These are phyloP conservation scores for Microtus oregoni DNA, from an alignment of 2,113 vertebrate genomes.

Conservation along the genomic window DNA sequence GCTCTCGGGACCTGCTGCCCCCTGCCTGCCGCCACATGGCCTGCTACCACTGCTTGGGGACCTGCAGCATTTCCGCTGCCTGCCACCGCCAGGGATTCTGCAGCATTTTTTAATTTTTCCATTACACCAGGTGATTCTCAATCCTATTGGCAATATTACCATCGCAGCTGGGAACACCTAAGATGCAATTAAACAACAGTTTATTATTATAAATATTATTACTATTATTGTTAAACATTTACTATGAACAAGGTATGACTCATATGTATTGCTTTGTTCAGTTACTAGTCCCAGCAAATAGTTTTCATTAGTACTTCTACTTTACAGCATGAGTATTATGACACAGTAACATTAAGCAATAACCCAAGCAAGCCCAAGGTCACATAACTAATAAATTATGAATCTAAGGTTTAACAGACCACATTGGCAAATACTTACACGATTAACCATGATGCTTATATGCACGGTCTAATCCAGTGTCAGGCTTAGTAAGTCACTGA, in stretches of 20 bases:
- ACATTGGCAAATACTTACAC: not conserved
- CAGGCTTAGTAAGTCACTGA: not conserved
- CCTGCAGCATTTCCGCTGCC: too few relatives aligned
- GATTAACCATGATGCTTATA: not conserved
- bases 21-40: too few relatives aligned
- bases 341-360: constrained; percentile 11
- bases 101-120: too few relatives aligned
- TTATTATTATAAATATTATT: constrained; percentile 37
- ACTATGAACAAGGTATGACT: not conserved
- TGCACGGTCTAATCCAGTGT: not conserved
- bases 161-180: constrained; percentile 12
- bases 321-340: constrained; percentile 19
- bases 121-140: not conserved
- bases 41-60: too few relatives aligned
- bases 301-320: not conserved
- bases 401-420: not conserved
- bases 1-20: too few relatives aligned
- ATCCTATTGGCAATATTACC: not conserved
- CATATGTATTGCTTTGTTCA: constrained; percentile 43
- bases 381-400: not conserved
- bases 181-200: not conserved
- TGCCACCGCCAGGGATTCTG: too few relatives aligned
- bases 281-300: constrained; percentile 2
- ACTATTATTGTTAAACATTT: constrained; percentile 16
- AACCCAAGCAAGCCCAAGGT: not conserved